phyloP scores from a whole-genome alignment of 2,888 invertebrate genomes.

The Epirrita christyi region DNA sequence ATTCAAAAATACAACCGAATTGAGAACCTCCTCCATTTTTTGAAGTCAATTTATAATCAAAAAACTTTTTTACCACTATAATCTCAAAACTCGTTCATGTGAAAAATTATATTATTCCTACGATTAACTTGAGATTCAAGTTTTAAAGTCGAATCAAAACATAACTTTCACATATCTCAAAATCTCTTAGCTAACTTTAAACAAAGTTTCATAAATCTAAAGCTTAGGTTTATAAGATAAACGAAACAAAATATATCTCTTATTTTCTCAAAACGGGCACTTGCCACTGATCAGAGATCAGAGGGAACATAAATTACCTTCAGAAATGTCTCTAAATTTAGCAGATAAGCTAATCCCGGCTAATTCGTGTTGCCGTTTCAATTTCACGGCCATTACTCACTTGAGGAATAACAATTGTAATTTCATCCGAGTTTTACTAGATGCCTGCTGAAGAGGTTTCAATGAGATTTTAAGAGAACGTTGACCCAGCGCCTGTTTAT shows the following conservation, averaged over 20 bases:
- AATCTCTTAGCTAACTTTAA: not conserved
- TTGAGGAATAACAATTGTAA: constrained; percentile 3
- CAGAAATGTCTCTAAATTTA: not conserved
- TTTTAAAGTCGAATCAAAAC: too few species aligned
- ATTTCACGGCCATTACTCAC: constrained; percentile 22
- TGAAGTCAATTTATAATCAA: too few species aligned
- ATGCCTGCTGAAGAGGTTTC: constrained; percentile 1
- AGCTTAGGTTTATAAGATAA: not conserved
- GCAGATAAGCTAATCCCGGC: constrained; percentile 11
- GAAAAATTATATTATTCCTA: too few species aligned
- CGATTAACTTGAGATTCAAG: too few species aligned
- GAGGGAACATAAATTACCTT: not conserved
- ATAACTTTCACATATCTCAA: not conserved
- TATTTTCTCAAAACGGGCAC: not conserved
- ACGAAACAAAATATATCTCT: not conserved
- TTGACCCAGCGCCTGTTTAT: constrained; percentile 1
- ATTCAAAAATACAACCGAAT: too few species aligned
- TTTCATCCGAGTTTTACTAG: not conserved
- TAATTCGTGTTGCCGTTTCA: constrained; percentile 14
- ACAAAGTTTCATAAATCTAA: not conserved
- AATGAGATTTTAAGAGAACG: not conserved
- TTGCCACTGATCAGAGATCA: not conserved
- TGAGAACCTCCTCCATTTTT: too few species aligned
- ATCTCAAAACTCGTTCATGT: too few species aligned
- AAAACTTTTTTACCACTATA: too few species aligned